Conservation (phyloP, 1,140 invertebrate species). For the Bombus superbus region DNA sequence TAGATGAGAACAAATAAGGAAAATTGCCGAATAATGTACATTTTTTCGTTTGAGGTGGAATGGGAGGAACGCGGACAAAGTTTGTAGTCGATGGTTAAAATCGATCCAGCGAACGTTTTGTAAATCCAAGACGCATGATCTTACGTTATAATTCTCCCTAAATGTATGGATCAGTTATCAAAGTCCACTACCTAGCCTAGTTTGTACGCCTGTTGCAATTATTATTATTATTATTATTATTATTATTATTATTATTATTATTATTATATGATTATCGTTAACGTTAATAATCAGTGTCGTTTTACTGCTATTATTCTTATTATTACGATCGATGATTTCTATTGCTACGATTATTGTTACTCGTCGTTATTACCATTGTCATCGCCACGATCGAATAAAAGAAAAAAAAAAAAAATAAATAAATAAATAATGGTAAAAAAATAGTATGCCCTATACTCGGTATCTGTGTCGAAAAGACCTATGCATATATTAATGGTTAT, state of each 20-base stretch:
- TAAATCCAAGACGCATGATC: background rate
- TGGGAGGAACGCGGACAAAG: background rate
- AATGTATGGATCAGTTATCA: background rate
- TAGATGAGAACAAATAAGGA: no score
- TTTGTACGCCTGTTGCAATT: slow-evolving; percentile 12
- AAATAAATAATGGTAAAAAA: background rate
- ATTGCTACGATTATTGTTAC: slow-evolving; percentile 35
- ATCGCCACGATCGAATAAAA: background rate
- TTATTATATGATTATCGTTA: slow-evolving; percentile 19
- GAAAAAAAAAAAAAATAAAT: background rate
- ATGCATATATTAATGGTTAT: slow-evolving; percentile 58
- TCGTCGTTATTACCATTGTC: slow-evolving; percentile 35
- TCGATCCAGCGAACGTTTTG: background rate
- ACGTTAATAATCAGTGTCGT: slow-evolving; percentile 23
- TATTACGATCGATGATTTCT: background rate
- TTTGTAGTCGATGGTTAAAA: background rate
- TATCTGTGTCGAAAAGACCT: slow-evolving; percentile 58
- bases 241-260: background rate
- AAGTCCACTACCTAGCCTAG: background rate
- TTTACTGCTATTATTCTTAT: slow-evolving; percentile 31
- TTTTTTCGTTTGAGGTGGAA: no score
- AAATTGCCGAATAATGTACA: background rate
- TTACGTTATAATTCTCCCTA: background rate
- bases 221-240: slow-evolving; percentile 12
- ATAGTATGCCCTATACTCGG: slow-evolving; percentile 52